Evolutionary conservation across 2,113 vertebrate genomes (phyloP), one percentile per base, ranked within the genome.

Genomic region (Xyliphius kryptos): DNA sequence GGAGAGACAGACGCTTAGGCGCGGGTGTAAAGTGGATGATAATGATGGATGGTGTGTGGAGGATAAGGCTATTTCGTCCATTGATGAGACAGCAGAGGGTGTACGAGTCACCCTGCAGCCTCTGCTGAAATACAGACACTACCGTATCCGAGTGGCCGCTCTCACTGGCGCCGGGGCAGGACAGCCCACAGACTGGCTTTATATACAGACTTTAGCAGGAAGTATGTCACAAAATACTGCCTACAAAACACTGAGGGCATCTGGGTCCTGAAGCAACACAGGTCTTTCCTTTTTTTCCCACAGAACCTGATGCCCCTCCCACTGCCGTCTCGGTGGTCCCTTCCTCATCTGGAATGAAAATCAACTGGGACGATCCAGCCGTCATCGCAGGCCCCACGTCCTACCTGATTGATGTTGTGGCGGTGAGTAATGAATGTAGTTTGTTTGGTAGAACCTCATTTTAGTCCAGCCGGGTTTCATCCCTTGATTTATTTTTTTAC

Each of bases 251-350:
- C 13, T 1, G 2, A 7, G 9, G 13, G 3, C 9, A 7, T 41
- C 40, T 9, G 9, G 40, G 9, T 41, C 9, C 10, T 1, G 40
- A 5, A 11, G 40, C 40, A 9, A 41, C 40, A 41, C 40, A 13
- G 12, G 43, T 43, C 26, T 60, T 4, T 43, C 44, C 56, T 20
- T 37, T 73, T 74, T 63, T 72, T 32, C 26, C n/a, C 40, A 5
- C 73, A 98, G 96, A 89, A 74, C 92, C 95, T 57, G 93, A 97
- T 47, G 81, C 80, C 47, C 92, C 95, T 68, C 93, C 94, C 55
- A 84, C 83, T 81, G 76, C 83, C 62, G 82, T 97, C 47, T 81
- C 73, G 6, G 91, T 89, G 49, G 73, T 82, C 54, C 79, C 87
- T 22, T 92, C 90, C 52, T 83, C 91, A 62, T 86, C 81, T 57